A percentile compares a stretch with the other conserved stretches of the same genome.
phyloP scores from a whole-genome alignment of 2,797 vertebrate genomes.

The Spea hammondii region DNA sequence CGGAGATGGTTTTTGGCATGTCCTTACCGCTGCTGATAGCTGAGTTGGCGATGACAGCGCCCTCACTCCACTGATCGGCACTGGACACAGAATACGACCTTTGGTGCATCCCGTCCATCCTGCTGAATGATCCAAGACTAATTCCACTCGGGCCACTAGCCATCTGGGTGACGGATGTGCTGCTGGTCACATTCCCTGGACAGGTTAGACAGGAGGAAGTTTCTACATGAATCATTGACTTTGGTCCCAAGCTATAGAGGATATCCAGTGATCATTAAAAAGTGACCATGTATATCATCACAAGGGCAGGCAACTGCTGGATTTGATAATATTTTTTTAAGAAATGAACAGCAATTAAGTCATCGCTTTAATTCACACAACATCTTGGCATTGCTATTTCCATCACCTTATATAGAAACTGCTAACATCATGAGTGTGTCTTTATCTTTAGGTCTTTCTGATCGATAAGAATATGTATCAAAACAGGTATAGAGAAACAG shows the following conservation, averaged over 20 bases:
- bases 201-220: constrained; percentile 52
- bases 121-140: constrained; percentile 86
- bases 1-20: too few species aligned
- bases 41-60: constrained; percentile 93
- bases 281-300: not conserved
- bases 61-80: constrained; percentile 96
- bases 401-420: not conserved
- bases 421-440: not conserved
- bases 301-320: not conserved
- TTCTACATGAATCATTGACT: too few species aligned
- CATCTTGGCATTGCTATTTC: not conserved
- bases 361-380: not conserved
- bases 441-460: not conserved
- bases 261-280: too few species aligned
- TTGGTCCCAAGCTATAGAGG: not conserved
- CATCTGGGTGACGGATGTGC: constrained; percentile 87
- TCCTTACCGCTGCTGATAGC: constrained; percentile 91
- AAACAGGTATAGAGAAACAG: not conserved
- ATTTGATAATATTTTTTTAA: not conserved
- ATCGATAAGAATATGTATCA: not conserved
- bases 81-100: constrained; percentile 96
- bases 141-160: constrained; percentile 82
- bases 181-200: constrained; percentile 85
- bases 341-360: not conserved
- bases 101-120: constrained; percentile 89